Evolutionary conservation across 1,140 invertebrate genomes (phyloP), one percentile per base, ranked within the genome.

Genomic region (Leptonema lineaticorne): DNA sequence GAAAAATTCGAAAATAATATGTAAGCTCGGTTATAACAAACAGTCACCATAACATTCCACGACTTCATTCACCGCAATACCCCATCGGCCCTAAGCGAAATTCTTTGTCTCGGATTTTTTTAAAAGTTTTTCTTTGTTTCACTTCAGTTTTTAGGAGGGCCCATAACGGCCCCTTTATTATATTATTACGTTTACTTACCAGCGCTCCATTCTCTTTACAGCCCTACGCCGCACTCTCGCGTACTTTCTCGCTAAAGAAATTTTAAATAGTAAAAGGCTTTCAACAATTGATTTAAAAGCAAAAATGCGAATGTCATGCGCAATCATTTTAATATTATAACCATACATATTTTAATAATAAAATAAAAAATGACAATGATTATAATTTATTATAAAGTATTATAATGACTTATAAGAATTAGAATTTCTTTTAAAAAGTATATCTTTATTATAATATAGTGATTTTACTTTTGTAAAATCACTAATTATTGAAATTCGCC

Each of bases 91-190:
- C 53, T 68, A 62, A 64, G 69, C 48, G 66, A 71, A 71, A 71
- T 71, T 71, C 69, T 71, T 71, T 71, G 69, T 71, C 66, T 68
- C 66, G 33, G 66, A 37, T 68, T 71, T n/a, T 69, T 69, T 67
- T 66, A 72, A 68, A 72, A 72, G 70, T 72, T 69, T 70, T 72
- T 72, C 70, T 72, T 72, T 72, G 70, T 72, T 72, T 69, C 70
- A 63, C 70, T 67, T 63, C 70, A 69, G 67, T 67, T 72, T 69
- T 63, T 68, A 67, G 70, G 63, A 56, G 28, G 57, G 22, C 57
- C 66, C 67, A 57, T 69, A 69, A 69, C 67, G 67, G 60, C 67
- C 58, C 67, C 67, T 72, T 72, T 63, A 72, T 69, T 69, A 72
- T 69, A 67, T 72, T 72, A 72, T 72, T 72, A 69, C 70, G 67